phyloP scores from a whole-genome alignment of 2,797 vertebrate species.

The Chrysolophus pictus region DNA sequence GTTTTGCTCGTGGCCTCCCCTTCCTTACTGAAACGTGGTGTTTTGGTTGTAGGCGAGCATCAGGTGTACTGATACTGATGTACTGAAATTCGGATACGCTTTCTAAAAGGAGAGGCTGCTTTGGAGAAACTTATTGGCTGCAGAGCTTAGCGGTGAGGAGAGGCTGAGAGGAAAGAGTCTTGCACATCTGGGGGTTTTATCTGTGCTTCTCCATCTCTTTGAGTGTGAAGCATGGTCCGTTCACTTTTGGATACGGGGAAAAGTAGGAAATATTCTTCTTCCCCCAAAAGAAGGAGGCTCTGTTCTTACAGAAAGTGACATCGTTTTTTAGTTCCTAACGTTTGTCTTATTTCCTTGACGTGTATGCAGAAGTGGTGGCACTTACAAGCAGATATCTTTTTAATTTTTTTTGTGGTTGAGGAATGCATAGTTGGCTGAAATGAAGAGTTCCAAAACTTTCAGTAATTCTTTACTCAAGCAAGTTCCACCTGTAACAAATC shows the following conservation, averaged over 20 bases:
- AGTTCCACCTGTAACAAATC: not conserved
- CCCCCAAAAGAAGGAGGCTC: not conserved
- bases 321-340: not conserved
- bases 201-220: not conserved
- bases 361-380: not conserved
- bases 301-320: not conserved
- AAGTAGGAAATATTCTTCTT: not conserved
- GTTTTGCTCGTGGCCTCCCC: not conserved
- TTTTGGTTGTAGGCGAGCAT: not conserved
- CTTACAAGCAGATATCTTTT: not conserved
- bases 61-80: not conserved
- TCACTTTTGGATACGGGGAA: not conserved
- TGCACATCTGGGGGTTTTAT: not conserved
- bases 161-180: not conserved
- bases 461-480: not conserved
- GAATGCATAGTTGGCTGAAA: not conserved
- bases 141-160: not conserved
- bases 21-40: not conserved
- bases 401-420: not conserved
- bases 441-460: not conserved
- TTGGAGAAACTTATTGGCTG: not conserved
- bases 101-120: not conserved
- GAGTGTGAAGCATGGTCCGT: fast-evolving
- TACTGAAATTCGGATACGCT: not conserved
- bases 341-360: not conserved